phyloP scores from a whole-genome alignment of 2,113 vertebrate genomes.

The Trogon surrucura region DNA sequence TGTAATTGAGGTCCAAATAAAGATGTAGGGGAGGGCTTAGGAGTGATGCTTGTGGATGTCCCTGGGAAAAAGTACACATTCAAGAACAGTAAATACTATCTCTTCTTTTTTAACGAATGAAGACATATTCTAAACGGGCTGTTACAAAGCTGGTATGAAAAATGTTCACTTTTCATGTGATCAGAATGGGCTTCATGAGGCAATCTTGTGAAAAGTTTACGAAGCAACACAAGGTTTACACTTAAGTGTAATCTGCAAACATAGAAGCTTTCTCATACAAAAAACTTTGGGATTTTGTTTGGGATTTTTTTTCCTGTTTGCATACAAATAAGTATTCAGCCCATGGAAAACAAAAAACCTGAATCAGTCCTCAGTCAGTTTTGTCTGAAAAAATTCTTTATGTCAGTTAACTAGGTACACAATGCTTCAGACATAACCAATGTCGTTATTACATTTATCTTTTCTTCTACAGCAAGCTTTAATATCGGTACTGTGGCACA shows the following conservation, averaged over 20 bases:
- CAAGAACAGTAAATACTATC: neutral
- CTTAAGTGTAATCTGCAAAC: neutral
- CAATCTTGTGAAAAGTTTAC: neutral
- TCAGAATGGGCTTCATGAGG: neutral
- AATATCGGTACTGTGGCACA: neutral
- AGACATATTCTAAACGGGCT: neutral
- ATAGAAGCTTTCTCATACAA: neutral
- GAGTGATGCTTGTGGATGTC: neutral
- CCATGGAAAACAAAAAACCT: neutral
- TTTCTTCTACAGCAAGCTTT: neutral
- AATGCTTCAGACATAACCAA: neutral
- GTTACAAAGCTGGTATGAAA: neutral
- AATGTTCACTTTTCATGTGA: neutral
- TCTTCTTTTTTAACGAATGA: neutral
- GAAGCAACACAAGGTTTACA: neutral
- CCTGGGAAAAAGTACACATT: neutral
- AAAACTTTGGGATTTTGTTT: neutral
- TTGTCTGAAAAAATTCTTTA: neutral
- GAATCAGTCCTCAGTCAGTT: neutral
- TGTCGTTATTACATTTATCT: neutral
- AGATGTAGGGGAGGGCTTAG: neutral
- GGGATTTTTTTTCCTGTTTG: neutral
- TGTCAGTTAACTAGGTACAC: neutral
- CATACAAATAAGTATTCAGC: neutral
- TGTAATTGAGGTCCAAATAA: neutral